Base-by-base conservation (phyloP, 1,140 invertebrate species). In the Drosophila nasuta region DNA sequence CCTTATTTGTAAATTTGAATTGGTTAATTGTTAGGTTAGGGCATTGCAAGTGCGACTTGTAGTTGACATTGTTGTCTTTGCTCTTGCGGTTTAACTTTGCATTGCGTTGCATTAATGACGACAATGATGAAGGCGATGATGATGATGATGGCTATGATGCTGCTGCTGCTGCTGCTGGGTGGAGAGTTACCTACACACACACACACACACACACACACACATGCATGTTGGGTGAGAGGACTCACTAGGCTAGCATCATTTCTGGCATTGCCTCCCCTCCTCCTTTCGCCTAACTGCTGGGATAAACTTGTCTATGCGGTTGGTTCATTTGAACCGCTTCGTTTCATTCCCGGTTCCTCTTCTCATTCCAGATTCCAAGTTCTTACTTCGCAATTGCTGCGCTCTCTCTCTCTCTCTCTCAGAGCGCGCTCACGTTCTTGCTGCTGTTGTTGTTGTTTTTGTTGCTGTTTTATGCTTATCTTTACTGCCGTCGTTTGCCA, bases 271-370 rank as follows among this genome's bases (percentile, higher is more conserved):
- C 43, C 20, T 58, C 20, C 20, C 38, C 17, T 4, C 30, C 10
- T 1, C 3, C n/a, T 3, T 43, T 13, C 25, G 33, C 52, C 51
- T 71, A 46, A 38, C 41, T 46, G 57, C 57, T 69, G 41, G 58
- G 58, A 63, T 57, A 86, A 88, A 88, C 83, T 87, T 77, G 83
- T 87, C 83, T 89, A 87, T 82, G 73, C 60, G 45, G 51, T 20
- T 46, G 75, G 43, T 70, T 65, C 71, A 41, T 82, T 45, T 79
- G 52, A 56, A 49, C 51, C 59, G 33, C 64, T 77, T 17, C 54
- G 66, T 74, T 77, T 46, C 20, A 51, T 41, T 45, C 25, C 30
- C 52, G 11, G 41, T 46, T 48, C 13, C 10, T 56, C 17, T 38
- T n/a, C 41, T 38, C 35, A 38, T 38, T 46, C 15, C 41, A 38